phyloP scores from a whole-genome alignment of 2,888 invertebrate genomes.

The Phragmatobia fuliginosa region DNA sequence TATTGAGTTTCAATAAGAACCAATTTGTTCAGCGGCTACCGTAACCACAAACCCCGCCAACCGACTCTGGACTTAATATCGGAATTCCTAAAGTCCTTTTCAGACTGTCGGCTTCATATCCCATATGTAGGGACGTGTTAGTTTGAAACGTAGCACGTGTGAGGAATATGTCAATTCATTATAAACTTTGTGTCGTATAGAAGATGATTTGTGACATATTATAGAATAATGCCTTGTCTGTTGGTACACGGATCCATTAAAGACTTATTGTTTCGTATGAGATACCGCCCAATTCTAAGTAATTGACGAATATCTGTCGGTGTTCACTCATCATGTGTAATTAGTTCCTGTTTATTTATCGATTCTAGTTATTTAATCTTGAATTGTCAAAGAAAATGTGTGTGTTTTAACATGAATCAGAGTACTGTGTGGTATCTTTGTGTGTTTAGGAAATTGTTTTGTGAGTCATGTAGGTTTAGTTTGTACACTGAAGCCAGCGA shows the following conservation, averaged over 20 bases:
- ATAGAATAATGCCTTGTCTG: conserved; percentile 82
- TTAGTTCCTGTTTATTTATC: conserved; percentile 66
- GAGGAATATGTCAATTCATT: conserved; percentile 86
- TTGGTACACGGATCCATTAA: conserved; percentile 75
- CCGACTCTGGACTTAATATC: conserved; percentile 23
- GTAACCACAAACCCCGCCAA: conserved; percentile 17
- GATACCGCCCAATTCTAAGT: conserved; percentile 69
- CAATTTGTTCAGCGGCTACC: conserved; percentile 50
- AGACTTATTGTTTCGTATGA: conserved; percentile 76
- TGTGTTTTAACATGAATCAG: conserved; percentile 33
- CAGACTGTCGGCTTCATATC: conserved; percentile 32
- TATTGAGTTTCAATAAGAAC: conserved; percentile 57
- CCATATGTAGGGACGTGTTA: conserved; percentile 55
- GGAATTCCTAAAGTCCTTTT: conserved; percentile 43
- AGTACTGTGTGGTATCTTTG: conserved; percentile 26
- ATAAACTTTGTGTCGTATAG: conserved; percentile 82
- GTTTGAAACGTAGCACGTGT: conserved; percentile 73
- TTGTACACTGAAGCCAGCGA: not conserved
- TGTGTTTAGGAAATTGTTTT: conserved; percentile 8
- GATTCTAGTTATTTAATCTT: conserved; percentile 56
- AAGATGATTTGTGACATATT: conserved; percentile 86
- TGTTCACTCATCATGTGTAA: conserved; percentile 64
- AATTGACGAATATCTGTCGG: conserved; percentile 75
- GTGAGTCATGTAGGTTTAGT: not conserved
- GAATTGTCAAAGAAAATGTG: conserved; percentile 36